A percentile compares a stretch with the other conserved stretches of the same genome.
These are phyloP conservation scores for Trachelus tabidus DNA, from an alignment of 2,888 invertebrate species.

Conservation along the genomic window DNA sequence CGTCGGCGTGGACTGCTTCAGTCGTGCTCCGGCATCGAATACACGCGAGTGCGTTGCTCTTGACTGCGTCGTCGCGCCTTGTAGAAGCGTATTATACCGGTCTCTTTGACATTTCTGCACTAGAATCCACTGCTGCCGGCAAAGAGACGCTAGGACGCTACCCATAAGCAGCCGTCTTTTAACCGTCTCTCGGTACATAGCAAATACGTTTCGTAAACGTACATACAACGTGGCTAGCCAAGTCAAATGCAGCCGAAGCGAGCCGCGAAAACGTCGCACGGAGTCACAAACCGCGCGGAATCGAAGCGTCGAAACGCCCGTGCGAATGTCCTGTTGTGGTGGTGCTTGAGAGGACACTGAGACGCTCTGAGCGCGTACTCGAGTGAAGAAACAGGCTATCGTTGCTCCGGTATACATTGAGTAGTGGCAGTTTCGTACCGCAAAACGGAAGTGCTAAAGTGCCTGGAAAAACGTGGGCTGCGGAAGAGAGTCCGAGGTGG, in stretches of 20 bases:
- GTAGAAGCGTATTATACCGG: neutral
- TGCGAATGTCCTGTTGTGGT: constrained; percentile 23
- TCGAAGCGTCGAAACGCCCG: constrained; percentile 13
- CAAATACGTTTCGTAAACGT: neutral
- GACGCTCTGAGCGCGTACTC: neutral
- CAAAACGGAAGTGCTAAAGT: neutral
- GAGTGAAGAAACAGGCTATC: neutral
- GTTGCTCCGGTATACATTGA: neutral
- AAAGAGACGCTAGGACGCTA: neutral
- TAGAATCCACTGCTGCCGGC: neutral
- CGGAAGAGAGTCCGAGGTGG: neutral
- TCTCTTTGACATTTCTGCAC: neutral
- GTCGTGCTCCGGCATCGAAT: constrained; percentile 42
- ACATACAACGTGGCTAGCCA: constrained; percentile 11
- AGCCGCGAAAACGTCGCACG: neutral
- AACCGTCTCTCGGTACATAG: neutral
- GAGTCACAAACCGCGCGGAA: neutral
- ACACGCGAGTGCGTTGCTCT: neutral
- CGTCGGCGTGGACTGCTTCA: constrained; percentile 41
- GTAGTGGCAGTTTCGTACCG: neutral
- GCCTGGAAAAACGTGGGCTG: neutral
- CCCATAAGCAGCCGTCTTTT: neutral
- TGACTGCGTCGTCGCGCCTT: neutral
- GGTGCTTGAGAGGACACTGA: constrained; percentile 11
- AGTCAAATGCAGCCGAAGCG: constrained; percentile 29